Base-by-base conservation (phyloP, 2,888 invertebrate genomes). In the Drosophila peninsularis region DNA sequence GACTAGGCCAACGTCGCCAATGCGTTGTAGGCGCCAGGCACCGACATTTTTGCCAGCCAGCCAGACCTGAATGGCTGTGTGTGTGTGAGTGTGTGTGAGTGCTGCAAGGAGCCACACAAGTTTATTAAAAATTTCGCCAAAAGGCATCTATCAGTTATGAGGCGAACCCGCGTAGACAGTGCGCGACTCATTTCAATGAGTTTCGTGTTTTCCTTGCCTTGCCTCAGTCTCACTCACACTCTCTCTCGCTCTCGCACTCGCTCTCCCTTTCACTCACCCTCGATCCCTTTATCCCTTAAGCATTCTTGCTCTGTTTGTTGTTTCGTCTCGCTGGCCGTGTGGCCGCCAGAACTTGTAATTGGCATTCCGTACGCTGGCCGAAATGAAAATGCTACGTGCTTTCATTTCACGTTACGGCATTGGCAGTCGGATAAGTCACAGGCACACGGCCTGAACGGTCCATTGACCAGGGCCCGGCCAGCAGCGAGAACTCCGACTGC, bases 331-430 rank as follows among this genome's bases (percentile, higher is more conserved):
- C 5, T 24, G 19, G 19, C 56, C 41, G 42, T 66, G 73, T 50
- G 69, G 67, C 66, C 68, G 78, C 76, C 77, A 64, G 78, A 74
- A 67, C 82, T 74, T 87, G 83, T 90, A 89, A 89, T 89, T 89
- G 90, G 87, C 87, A 89, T 89, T 89, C 90, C 77, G 82, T 73
- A 79, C 85, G 75, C 82, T 85, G 88, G 75, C 79, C 89, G 67
- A 88, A 88, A 89, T 89, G 89, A 90, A 89, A 87, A 86, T 72
- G 78, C 89, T 89, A 89, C 88, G 88, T 89, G 88, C 82, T 87
- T 85, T 82, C 82, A 88, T 90, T 88, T 88, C 78, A 78, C 50
- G 77, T 83, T 74, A 74, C 79, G 74, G 63, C 79, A 62, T 64
- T 61, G 61, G 47, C 52, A 61, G 64, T 53, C 55, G 88, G 71